Percentiles rank a stretch among this genome's conserved stretches.
Conservation (phyloP, 1,140 invertebrate genomes). For the Monomorium pharaonis region DNA sequence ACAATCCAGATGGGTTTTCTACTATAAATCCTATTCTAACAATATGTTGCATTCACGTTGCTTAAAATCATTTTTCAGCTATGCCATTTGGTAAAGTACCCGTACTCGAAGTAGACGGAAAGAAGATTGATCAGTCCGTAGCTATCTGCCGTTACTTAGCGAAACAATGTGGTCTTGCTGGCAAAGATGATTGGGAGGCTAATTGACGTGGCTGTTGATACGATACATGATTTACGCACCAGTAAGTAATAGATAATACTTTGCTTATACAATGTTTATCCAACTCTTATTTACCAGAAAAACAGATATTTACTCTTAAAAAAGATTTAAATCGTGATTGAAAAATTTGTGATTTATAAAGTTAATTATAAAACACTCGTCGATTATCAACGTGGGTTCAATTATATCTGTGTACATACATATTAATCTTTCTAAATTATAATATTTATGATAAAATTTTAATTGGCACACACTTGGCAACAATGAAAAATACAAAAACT, state of each 20-base stretch:
- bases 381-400: too few species aligned
- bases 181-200: constrained; percentile 89
- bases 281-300: background rate
- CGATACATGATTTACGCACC: constrained; percentile 80
- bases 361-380: too few species aligned
- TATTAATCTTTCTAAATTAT: too few species aligned
- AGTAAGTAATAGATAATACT: constrained; percentile 75
- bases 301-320: background rate
- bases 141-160: constrained; percentile 91
- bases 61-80: constrained; percentile 80
- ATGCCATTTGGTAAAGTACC: constrained; percentile 92
- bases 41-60: background rate
- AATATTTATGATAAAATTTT: too few species aligned
- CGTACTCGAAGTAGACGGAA: constrained; percentile 90
- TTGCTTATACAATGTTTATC: background rate
- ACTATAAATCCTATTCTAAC: background rate
- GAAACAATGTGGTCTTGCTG: constrained; percentile 88
- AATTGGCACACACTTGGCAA: too few species aligned
- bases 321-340: background rate
- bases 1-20: too few species aligned
- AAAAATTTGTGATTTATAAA: background rate
- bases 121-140: constrained; percentile 88
- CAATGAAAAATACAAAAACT: too few species aligned
- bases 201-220: constrained; percentile 89
- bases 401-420: too few species aligned